Evolutionary conservation across 2,888 invertebrate genomes (phyloP).

Genomic region (Eristalis arbustorum): DNA sequence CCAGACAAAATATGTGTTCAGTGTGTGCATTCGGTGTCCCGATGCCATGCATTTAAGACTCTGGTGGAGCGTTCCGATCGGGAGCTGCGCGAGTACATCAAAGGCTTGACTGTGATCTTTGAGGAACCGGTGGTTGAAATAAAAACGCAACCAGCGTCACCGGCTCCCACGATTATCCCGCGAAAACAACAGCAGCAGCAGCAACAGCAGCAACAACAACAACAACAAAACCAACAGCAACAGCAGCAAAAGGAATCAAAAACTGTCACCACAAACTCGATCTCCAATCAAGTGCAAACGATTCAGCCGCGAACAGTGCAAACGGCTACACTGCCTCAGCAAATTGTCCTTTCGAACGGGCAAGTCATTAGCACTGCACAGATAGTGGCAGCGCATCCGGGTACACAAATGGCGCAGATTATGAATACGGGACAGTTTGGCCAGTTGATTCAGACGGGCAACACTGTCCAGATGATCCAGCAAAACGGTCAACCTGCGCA

Average conservation of each 20-base stretch:
- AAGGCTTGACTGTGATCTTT: slow-evolving; percentile 77
- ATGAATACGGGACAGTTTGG: slow-evolving; percentile 75
- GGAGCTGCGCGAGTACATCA: slow-evolving; percentile 81
- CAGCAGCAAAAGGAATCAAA: slow-evolving; percentile 47
- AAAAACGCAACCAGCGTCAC: slow-evolving; percentile 57
- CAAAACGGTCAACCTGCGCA: slow-evolving; percentile 77
- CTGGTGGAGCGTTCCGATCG: slow-evolving; percentile 83
- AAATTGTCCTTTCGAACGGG: slow-evolving; percentile 79
- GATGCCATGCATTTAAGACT: slow-evolving; percentile 84
- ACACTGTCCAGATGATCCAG: slow-evolving; percentile 79
- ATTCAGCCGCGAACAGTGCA: slow-evolving; percentile 68
- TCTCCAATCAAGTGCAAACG: slow-evolving; percentile 73
- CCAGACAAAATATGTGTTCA: slow-evolving; percentile 84
- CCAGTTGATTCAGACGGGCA: slow-evolving; percentile 76
- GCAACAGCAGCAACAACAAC: slow-evolving; percentile 57
- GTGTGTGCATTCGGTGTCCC: slow-evolving; percentile 84
- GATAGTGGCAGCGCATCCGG: slow-evolving; percentile 76
- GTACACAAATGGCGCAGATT: slow-evolving; percentile 78
- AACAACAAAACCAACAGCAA: slow-evolving; percentile 42
- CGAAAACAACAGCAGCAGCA: slow-evolving; percentile 60
- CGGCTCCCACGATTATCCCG: slow-evolving; percentile 59
- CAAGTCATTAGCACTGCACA: slow-evolving; percentile 79
- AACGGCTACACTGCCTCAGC: slow-evolving; percentile 75
- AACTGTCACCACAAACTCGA: slow-evolving; percentile 65
- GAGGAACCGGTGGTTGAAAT: slow-evolving; percentile 74